Evolutionary conservation across 2,113 vertebrate genomes (phyloP).

Genomic region (Echinops telfairi): DNA sequence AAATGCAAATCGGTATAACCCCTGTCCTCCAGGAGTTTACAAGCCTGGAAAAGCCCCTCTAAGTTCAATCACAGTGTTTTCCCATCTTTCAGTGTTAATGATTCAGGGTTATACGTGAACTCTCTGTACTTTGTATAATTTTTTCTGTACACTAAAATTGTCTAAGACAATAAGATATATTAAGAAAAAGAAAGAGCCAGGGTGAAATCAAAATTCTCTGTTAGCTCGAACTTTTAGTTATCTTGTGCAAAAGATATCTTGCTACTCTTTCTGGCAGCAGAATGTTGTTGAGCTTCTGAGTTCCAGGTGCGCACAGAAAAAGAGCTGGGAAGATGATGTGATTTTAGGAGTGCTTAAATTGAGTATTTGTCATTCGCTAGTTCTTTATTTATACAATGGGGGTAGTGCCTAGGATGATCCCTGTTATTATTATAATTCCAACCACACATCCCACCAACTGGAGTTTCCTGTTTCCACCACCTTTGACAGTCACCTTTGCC

Average conservation of each 20-base stretch:
- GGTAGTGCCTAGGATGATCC: not conserved
- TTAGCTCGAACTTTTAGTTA: not conserved
- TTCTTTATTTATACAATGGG: slow-evolving; percentile 60
- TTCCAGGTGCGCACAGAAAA: not conserved
- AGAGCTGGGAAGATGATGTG: not conserved
- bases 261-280: not conserved
- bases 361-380: not conserved
- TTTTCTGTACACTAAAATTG: not conserved
- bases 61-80: not conserved
- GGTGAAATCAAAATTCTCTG: not conserved
- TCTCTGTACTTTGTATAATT: not conserved
- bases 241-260: not conserved
- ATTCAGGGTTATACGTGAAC: not conserved
- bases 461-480: slow-evolving; percentile 86
- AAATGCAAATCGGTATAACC: not conserved
- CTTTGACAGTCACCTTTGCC: slow-evolving; percentile 82
- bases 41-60: not conserved
- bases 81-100: not conserved
- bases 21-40: not conserved
- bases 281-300: slow-evolving; percentile 4
- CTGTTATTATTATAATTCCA: slow-evolving; percentile 55
- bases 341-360: slow-evolving; percentile 37
- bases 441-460: not conserved
- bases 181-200: not conserved
- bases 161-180: not conserved